These are phyloP conservation scores for Pterois miles DNA, from an alignment of 2,797 vertebrate genomes.

Conservation along the genomic window DNA sequence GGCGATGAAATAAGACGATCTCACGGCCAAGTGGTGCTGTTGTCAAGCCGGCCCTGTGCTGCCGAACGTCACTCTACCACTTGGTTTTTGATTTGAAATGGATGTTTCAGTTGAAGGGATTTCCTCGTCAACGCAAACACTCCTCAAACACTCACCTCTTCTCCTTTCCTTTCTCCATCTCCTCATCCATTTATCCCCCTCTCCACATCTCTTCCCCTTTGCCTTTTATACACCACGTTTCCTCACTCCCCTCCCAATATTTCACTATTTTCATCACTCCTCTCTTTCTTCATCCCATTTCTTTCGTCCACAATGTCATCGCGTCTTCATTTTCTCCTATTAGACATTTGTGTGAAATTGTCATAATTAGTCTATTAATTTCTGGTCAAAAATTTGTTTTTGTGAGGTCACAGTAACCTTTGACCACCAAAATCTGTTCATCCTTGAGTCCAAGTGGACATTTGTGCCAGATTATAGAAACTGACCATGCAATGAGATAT, in stretches of 20 bases:
- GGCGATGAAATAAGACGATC: constrained; percentile 28
- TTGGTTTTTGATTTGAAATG: constrained; percentile 33
- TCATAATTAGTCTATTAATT: not conserved
- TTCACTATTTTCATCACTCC: not conserved
- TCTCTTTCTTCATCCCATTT: not conserved
- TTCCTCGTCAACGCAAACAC: constrained; percentile 21
- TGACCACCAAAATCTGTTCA: not conserved
- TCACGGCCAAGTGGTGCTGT: constrained; percentile 30
- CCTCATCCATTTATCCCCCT: not conserved
- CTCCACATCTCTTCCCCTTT: not conserved
- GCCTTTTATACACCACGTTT: not conserved
- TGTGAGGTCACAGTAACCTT: not conserved
- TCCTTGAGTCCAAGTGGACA: not conserved
- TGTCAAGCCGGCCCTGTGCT: constrained; percentile 21
- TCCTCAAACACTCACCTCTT: not conserved
- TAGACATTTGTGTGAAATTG: not conserved
- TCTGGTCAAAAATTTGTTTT: accelerated
- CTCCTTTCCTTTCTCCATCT: not conserved
- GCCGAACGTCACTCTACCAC: constrained; percentile 2
- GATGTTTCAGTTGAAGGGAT: constrained; percentile 17
- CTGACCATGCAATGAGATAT: too few species aligned
- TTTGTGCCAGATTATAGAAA: not conserved
- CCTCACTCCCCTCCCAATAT: not conserved
- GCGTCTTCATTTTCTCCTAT: too few species aligned
- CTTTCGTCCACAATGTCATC: not conserved